Conservation (phyloP, 2,888 invertebrate genomes). For the Andrena hattorfiana region DNA sequence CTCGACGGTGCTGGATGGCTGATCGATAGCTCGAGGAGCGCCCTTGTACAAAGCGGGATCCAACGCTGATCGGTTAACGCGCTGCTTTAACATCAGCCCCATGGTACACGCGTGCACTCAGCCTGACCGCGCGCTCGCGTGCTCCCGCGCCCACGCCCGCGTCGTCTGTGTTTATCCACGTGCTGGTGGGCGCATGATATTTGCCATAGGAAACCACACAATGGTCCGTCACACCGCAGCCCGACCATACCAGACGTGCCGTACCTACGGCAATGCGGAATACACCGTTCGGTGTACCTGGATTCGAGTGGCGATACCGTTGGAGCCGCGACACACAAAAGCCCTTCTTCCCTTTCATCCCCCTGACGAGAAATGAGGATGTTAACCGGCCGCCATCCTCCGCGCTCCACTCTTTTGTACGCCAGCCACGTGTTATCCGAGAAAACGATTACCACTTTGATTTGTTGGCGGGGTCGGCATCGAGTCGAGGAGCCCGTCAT, state of each 20-base stretch:
- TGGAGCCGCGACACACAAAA: not conserved
- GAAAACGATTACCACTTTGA: conserved; percentile 32
- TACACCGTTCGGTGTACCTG: conserved; percentile 28
- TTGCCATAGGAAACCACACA: conserved; percentile 76
- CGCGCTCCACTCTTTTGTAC: conserved; percentile 3
- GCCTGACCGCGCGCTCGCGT: conserved; percentile 11
- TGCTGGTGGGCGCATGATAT: conserved; percentile 61
- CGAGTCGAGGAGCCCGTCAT: not conserved
- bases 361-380: not conserved
- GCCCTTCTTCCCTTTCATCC: conserved; percentile 26
- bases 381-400: conserved; percentile 7
- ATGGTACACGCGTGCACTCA: conserved; percentile 14
- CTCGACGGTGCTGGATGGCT: conserved; percentile 51
- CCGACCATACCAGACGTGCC: conserved; percentile 65
- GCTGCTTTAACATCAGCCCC: conserved; percentile 52
- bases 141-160: conserved; percentile 1
- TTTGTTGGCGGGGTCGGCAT: conserved; percentile 4
- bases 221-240: conserved; percentile 73
- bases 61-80: conserved; percentile 54
- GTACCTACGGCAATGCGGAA: conserved; percentile 58
- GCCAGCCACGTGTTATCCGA: conserved; percentile 15
- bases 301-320: conserved; percentile 42
- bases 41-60: conserved; percentile 53
- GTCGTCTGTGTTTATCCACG: conserved; percentile 58
- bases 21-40: conserved; percentile 65